phyloP scores from a whole-genome alignment of 1,140 invertebrate species.

The Aphis gossypii region DNA sequence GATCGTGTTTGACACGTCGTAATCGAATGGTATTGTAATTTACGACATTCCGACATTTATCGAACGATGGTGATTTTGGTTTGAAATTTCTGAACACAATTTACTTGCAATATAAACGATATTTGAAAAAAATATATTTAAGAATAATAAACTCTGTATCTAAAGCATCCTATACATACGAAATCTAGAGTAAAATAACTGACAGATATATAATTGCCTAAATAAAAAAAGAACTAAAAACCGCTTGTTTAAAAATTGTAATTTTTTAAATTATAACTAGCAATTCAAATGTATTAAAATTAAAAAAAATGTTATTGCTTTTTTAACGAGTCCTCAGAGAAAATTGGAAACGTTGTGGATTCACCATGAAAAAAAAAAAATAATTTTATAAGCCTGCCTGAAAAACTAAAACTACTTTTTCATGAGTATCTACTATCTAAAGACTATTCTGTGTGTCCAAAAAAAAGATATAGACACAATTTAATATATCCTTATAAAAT shows the following conservation, averaged over 20 bases:
- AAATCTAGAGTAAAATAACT: not conserved
- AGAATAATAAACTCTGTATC: not conserved
- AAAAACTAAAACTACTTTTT: no score
- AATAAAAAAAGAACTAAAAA: not conserved
- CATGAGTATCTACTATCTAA: no score
- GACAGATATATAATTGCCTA: not conserved
- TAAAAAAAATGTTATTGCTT: not conserved
- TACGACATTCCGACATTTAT: not conserved
- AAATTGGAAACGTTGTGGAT: not conserved
- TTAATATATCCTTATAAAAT: not conserved
- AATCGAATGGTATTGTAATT: not conserved
- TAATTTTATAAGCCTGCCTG: no score
- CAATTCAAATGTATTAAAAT: not conserved
- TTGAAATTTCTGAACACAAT: not conserved
- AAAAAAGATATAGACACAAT: not conserved
- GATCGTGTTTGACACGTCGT: not conserved
- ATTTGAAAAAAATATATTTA: not conserved
- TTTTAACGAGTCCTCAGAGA: not conserved
- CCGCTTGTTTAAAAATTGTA: not conserved
- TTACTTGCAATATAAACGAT: not conserved
- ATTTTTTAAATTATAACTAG: not conserved
- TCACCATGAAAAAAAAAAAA: no score
- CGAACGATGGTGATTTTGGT: not conserved
- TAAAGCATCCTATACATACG: not conserved
- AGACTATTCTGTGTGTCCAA: no score